Evolutionary conservation across 2,888 invertebrate genomes (phyloP).

Genomic region (Rhaphigaster nebulosa): DNA sequence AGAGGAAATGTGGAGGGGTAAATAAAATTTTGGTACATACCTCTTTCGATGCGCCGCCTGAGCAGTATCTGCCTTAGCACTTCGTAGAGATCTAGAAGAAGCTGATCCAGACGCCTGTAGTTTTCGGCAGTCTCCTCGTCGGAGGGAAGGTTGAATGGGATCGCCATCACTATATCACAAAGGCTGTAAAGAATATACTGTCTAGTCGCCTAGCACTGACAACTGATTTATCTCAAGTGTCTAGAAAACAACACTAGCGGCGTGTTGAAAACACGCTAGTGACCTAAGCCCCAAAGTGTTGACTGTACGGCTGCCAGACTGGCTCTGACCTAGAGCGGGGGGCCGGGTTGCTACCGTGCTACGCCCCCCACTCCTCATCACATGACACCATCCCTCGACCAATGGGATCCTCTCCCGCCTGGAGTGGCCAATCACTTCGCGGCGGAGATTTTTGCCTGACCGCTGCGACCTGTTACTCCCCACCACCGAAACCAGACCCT

Average conservation of each 20-base stretch:
- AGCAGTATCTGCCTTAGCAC: slow-evolving; percentile 73
- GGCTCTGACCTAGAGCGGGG: slow-evolving; percentile 60
- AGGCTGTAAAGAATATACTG: slow-evolving; percentile 18
- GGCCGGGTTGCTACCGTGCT: slow-evolving; percentile 60
- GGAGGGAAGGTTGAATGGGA: slow-evolving; percentile 74
- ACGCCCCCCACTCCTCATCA: slow-evolving; percentile 61
- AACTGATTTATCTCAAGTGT: slow-evolving; percentile 46
- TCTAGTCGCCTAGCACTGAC: slow-evolving; percentile 33
- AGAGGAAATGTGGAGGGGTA: background rate
- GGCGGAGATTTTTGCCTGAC: slow-evolving; percentile 28
- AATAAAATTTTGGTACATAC: slow-evolving; percentile 52
- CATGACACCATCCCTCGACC: slow-evolving; percentile 63
- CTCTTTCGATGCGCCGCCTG: slow-evolving; percentile 61
- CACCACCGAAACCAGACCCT: slow-evolving; percentile 55
- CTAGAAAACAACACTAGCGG: background rate
- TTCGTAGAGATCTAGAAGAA: slow-evolving; percentile 73
- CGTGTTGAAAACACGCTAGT: slow-evolving; percentile 30
- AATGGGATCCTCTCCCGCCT: slow-evolving; percentile 63
- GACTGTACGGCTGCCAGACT: slow-evolving; percentile 57
- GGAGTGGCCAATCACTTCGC: slow-evolving; percentile 41
- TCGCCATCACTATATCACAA: slow-evolving; percentile 70
- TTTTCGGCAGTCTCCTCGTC: slow-evolving; percentile 74
- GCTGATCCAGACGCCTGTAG: slow-evolving; percentile 74
- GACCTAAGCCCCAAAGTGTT: slow-evolving; percentile 36
- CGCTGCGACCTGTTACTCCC: slow-evolving; percentile 57